These are phyloP conservation scores for Polyommatus icarus DNA, from an alignment of 2,888 invertebrate species.

Conservation along the genomic window DNA sequence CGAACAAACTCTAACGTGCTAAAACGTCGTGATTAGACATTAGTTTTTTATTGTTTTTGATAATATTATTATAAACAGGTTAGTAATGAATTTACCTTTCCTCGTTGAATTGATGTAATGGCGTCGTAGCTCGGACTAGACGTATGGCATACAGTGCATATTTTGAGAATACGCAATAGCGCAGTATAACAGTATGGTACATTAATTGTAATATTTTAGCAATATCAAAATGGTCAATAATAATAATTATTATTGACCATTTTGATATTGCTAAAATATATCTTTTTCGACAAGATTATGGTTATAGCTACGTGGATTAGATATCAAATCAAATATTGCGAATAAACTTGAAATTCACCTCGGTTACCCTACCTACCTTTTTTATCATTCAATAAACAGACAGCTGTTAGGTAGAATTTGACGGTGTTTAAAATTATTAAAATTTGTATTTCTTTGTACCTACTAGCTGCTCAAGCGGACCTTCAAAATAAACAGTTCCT, in stretches of 20 bases:
- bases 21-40: constrained; percentile 3
- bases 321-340: background rate
- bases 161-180: background rate
- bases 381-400: background rate
- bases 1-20: constrained; percentile 3
- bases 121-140: constrained; percentile 3
- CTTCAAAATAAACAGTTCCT: constrained; percentile 43
- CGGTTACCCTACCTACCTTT: background rate
- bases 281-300: background rate
- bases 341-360: background rate
- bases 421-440: background rate
- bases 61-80: background rate
- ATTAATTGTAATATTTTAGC: too few relatives aligned
- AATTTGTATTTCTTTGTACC: constrained; percentile 42
- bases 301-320: background rate
- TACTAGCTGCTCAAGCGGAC: constrained; percentile 58
- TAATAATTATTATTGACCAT: background rate
- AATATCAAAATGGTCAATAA: too few relatives aligned
- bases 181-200: background rate
- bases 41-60: constrained; percentile 18
- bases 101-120: background rate
- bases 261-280: background rate
- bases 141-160: constrained; percentile 15
- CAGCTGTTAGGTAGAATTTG: background rate
- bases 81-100: constrained; percentile 13